Percentiles rank a stretch among this genome's conserved stretches.
phyloP scores from a whole-genome alignment of 2,888 invertebrate species.

The Spilarctia lutea region DNA sequence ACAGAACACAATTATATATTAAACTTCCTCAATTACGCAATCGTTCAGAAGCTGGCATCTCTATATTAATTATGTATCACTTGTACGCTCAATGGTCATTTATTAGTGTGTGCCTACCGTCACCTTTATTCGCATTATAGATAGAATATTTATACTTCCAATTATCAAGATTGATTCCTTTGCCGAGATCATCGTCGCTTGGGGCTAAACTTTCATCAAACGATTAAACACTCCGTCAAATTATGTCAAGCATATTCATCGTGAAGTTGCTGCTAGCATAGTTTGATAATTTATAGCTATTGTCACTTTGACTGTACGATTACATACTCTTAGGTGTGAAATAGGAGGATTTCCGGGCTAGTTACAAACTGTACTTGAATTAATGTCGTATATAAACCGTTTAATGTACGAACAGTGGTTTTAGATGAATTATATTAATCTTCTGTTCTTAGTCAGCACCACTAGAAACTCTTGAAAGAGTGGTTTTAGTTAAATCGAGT shows the following conservation, averaged over 20 bases:
- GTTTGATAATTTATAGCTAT: slow-evolving; percentile 10
- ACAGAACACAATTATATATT: not conserved
- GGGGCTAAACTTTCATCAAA: slow-evolving; percentile 9
- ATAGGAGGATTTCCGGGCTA: not conserved
- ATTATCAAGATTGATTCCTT: slow-evolving; percentile 3
- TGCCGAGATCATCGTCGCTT: not conserved
- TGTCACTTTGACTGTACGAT: slow-evolving; percentile 1
- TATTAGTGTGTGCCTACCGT: not conserved
- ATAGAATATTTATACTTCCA: slow-evolving; percentile 5
- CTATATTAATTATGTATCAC: slow-evolving; percentile 7
- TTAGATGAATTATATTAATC: not conserved
- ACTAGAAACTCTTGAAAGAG: not conserved
- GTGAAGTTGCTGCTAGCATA: not conserved
- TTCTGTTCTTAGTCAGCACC: not conserved
- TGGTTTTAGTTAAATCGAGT: not conserved
- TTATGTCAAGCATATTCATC: slow-evolving; percentile 3
- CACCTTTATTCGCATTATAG: slow-evolving; percentile 4
- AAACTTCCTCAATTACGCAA: not conserved
- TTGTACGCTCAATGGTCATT: not conserved
- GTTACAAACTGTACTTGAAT: not conserved
- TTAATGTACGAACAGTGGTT: not conserved
- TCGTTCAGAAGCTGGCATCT: not conserved
- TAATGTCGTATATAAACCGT: not conserved
- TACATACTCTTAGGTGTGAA: not conserved
- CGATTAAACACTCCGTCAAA: slow-evolving; percentile 1